Conservation (phyloP, 53 echinoderm and acorn worm genomes). For the Stichopus horrens region DNA sequence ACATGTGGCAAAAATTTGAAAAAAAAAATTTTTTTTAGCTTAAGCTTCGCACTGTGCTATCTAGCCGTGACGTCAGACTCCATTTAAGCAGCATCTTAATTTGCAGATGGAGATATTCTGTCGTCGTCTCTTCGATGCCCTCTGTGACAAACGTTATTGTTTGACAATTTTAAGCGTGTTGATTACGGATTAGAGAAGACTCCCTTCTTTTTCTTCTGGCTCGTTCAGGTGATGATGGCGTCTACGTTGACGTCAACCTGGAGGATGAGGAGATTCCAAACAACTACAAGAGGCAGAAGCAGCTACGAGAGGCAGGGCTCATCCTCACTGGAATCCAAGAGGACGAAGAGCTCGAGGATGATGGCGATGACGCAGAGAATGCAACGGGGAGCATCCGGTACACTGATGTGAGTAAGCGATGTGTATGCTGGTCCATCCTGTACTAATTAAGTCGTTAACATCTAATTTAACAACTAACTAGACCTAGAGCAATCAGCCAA, state of each 20-base stretch:
- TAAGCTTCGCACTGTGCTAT: too few relatives aligned
- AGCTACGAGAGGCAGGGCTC: constrained; percentile 54
- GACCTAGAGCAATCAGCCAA: too few relatives aligned
- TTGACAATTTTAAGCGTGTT: neutral
- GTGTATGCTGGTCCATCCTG: too few relatives aligned
- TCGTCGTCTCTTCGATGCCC: too few relatives aligned
- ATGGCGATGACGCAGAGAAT: constrained; percentile 48
- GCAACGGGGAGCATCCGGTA: neutral
- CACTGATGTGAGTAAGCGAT: neutral
- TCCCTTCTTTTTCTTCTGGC: neutral
- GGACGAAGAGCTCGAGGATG: constrained; percentile 56
- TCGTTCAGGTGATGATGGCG: constrained; percentile 82
- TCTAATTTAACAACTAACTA: too few relatives aligned
- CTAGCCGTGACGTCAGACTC: too few relatives aligned
- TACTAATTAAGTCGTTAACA: too few relatives aligned
- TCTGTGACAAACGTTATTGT: neutral
- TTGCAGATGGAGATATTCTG: too few relatives aligned
- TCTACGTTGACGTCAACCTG: constrained; percentile 59
- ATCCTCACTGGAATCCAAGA: constrained; percentile 66
- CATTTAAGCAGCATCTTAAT: too few relatives aligned
- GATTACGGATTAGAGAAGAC: neutral
- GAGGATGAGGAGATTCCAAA: constrained; percentile 49
- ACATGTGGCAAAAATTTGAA: too few relatives aligned
- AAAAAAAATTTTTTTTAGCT: too few relatives aligned
- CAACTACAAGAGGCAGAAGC: constrained; percentile 49